Conservation (phyloP, 1,140 invertebrate species). For the Bombus confusus region DNA sequence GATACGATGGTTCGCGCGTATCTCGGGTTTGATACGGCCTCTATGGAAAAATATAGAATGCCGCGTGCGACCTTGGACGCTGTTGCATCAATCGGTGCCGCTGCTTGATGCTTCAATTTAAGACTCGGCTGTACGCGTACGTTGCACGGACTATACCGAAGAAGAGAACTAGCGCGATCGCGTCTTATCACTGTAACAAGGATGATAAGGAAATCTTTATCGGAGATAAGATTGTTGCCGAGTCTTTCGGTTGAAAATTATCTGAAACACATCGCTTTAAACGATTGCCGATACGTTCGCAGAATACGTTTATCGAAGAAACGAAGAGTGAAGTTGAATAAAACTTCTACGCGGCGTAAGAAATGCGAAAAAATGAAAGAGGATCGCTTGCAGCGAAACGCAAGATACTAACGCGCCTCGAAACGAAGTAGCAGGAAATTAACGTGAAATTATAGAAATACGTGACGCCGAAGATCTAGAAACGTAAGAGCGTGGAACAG, state of each 20-base stretch:
- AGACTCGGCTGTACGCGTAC: background rate
- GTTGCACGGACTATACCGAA: background rate
- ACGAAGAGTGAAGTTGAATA: too few species aligned
- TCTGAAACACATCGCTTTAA: conserved; percentile 30
- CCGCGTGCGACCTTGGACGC: background rate
- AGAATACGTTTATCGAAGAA: background rate
- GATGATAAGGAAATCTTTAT: conserved; percentile 65
- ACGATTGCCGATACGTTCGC: background rate
- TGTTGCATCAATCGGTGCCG: background rate
- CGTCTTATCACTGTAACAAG: conserved; percentile 52
- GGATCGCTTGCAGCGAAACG: too few species aligned
- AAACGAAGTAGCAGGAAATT: too few species aligned
- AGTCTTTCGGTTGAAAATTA: conserved; percentile 24
- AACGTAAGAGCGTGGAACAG: too few species aligned
- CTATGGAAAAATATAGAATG: background rate
- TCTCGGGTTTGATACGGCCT: background rate
- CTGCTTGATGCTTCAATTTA: background rate
- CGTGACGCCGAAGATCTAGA: too few species aligned
- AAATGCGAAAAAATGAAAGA: rapidly evolving
- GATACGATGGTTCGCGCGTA: background rate
- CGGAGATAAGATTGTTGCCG: conserved; percentile 61
- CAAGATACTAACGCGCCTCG: too few species aligned
- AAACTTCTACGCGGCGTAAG: background rate
- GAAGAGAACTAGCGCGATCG: conserved; percentile 1
- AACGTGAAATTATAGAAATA: too few species aligned